Conservation (phyloP, 2,113 vertebrate genomes). For the Cynoglossus semilaevis region DNA sequence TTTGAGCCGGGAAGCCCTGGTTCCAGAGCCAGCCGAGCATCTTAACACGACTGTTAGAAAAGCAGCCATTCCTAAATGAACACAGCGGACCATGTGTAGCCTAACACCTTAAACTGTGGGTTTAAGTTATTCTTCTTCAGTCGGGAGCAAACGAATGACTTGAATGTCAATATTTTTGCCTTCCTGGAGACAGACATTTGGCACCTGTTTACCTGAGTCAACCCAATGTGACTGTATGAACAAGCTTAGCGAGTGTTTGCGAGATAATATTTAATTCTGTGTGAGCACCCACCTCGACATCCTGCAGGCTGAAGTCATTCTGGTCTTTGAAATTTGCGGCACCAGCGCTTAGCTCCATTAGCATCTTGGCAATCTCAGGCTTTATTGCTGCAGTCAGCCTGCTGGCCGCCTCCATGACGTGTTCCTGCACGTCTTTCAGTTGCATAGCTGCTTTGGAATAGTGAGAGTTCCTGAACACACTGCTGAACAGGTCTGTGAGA, state of each 20-base stretch:
- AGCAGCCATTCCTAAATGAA: constrained; percentile 16
- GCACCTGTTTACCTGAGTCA: constrained; percentile 11
- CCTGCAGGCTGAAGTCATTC: constrained; percentile 97
- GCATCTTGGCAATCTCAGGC: constrained; percentile 99
- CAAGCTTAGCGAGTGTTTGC: background rate
- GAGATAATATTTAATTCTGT: background rate
- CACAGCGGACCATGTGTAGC: constrained; percentile 16
- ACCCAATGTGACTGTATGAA: constrained; percentile 3
- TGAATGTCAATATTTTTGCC: constrained; percentile 5
- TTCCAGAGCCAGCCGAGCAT: constrained; percentile 46
- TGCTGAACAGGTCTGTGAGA: constrained; percentile 97
- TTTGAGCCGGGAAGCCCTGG: constrained; percentile 53
- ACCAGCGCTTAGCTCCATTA: constrained; percentile 96
- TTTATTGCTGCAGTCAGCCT: constrained; percentile 98
- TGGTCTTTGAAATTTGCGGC: constrained; percentile 97
- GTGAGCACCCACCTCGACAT: constrained; percentile 86
- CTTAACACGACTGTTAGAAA: constrained; percentile 40
- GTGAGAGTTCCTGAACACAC: constrained; percentile 96
- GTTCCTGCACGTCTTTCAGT: constrained; percentile 99
- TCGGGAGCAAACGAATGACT: constrained; percentile 13
- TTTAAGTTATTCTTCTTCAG: constrained; percentile 10
- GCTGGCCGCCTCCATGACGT: constrained; percentile 96
- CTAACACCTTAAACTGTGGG: constrained; percentile 2
- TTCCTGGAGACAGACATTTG: constrained; percentile 5
- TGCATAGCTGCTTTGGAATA: constrained; percentile 99